These are phyloP conservation scores for Saccostrea echinata DNA, from an alignment of 1,140 invertebrate species.

Conservation along the genomic window DNA sequence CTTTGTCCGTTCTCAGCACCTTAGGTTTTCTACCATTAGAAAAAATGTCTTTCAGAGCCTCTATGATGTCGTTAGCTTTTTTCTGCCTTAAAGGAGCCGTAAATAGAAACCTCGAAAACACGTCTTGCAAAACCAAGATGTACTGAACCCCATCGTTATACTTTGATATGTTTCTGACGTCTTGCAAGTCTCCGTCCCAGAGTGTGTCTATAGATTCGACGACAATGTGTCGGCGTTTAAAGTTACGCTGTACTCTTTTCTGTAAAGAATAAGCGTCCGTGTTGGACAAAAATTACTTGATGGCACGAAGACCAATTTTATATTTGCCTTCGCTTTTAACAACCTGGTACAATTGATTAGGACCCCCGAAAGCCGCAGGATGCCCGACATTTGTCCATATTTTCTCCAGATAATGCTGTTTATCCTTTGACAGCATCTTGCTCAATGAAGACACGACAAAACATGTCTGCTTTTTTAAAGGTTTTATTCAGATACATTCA, in stretches of 20 bases:
- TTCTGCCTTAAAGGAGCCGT: conserved; percentile 42
- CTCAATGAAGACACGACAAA: not conserved
- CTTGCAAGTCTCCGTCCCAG: conserved; percentile 49
- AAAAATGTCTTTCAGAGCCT: conserved; percentile 38
- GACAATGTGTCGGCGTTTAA: not conserved
- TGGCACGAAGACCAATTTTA: not conserved
- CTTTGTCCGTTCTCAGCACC: conserved; percentile 38
- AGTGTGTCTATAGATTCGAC: not conserved
- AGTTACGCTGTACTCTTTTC: conserved; percentile 16
- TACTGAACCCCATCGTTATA: conserved; percentile 46
- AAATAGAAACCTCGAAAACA: conserved; percentile 34
- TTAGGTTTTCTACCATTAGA: conserved; percentile 29
- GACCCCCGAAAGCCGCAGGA: conserved; percentile 16
- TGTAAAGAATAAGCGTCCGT: conserved; percentile 39
- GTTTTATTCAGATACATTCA: too few relatives aligned
- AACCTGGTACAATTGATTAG: conserved; percentile 5
- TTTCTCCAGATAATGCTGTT: conserved; percentile 23
- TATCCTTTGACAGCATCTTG: not conserved
- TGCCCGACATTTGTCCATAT: conserved; percentile 33
- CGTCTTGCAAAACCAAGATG: conserved; percentile 45
- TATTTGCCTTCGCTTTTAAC: conserved; percentile 27
- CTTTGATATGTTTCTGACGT: conserved; percentile 49
- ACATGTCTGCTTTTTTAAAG: too few relatives aligned
- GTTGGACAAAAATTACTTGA: conserved; percentile 39
- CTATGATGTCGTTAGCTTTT: conserved; percentile 24